phyloP scores from a whole-genome alignment of 2,113 vertebrate species.

The Ceuthmochares aereus region DNA sequence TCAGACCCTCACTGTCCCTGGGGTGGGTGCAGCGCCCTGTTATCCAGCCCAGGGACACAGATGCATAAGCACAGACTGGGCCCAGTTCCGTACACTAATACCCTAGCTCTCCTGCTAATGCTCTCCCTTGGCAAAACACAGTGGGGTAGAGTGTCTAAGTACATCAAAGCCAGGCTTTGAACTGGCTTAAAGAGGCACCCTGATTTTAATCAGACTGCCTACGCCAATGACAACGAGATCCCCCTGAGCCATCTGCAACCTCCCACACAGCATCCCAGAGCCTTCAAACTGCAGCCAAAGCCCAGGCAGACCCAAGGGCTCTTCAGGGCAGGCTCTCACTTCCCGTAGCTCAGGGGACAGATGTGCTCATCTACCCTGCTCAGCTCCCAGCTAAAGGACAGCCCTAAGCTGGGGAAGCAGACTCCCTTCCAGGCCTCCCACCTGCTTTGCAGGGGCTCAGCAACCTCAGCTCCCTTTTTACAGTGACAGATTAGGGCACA shows the following conservation, averaged over 20 bases:
- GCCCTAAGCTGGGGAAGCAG: not conserved
- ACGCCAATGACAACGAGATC: rapidly evolving
- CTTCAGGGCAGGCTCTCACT: not conserved
- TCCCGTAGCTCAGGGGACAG: not conserved
- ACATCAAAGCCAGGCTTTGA: not conserved
- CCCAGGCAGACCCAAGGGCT: not conserved
- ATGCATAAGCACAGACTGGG: not conserved
- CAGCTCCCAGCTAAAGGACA: not conserved
- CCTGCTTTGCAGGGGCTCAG: not conserved
- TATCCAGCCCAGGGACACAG: not conserved
- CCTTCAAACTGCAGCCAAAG: not conserved
- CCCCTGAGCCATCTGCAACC: not conserved
- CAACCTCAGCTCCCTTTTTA: not conserved
- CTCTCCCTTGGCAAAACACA: not conserved
- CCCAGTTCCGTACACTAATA: not conserved
- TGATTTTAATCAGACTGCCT: not conserved
- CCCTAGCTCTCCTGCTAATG: not conserved
- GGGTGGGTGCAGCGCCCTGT: not conserved
- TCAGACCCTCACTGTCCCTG: not conserved
- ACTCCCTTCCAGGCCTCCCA: not conserved
- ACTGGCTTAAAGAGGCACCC: not conserved
- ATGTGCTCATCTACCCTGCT: not conserved
- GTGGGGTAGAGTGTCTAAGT: not conserved
- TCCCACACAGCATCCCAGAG: not conserved
- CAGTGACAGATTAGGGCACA: not conserved